These are phyloP conservation scores for Drosophila setosimentum DNA, from an alignment of 2,888 invertebrate species.

Conservation along the genomic window DNA sequence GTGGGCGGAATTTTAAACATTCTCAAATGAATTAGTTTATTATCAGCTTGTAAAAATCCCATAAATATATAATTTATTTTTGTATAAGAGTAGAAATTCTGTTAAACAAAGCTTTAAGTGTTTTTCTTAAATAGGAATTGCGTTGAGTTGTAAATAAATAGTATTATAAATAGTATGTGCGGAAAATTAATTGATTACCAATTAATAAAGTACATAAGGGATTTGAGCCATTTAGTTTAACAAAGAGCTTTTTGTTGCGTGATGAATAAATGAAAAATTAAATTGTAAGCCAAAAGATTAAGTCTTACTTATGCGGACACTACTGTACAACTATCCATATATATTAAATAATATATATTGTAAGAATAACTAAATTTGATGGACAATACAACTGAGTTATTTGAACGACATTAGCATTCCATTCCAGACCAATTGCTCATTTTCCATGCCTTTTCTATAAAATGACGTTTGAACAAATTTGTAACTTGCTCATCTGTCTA, in stretches of 20 bases:
- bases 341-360: background rate
- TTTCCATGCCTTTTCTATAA: conserved; percentile 3
- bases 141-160: background rate
- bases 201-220: background rate
- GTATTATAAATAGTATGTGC: background rate
- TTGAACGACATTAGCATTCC: background rate
- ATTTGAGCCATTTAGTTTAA: background rate
- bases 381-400: conserved; percentile 5
- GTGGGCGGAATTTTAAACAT: background rate
- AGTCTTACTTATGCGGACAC: background rate
- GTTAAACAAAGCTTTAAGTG: background rate
- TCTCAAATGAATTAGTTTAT: background rate
- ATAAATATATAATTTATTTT: background rate
- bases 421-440: background rate
- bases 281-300: background rate
- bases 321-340: background rate
- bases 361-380: background rate
- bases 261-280: background rate
- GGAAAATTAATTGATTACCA: background rate
- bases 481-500: background rate
- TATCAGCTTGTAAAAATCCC: background rate
- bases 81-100: background rate
- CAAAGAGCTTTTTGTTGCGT: background rate
- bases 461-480: conserved; percentile 1
- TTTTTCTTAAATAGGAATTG: background rate